Evolutionary conservation across 1,140 invertebrate species (phyloP).

Genomic region (Drosophila seguyi): DNA sequence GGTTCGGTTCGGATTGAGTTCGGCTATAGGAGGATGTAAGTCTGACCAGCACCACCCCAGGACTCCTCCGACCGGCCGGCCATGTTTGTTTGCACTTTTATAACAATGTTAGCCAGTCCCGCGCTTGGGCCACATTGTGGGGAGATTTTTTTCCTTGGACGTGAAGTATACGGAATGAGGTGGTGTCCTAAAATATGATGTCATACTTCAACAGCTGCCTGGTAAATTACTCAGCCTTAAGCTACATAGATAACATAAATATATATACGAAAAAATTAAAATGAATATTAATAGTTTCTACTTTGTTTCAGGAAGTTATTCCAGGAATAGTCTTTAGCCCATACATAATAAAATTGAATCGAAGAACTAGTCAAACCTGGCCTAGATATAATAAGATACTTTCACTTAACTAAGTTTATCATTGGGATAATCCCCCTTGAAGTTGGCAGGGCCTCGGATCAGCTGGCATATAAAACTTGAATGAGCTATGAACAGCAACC

Average conservation of each 20-base stretch:
- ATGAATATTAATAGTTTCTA: background rate
- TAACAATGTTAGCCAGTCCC: constrained; percentile 69
- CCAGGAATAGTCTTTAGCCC: background rate
- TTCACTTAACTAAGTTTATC: background rate
- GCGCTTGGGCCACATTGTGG: constrained; percentile 25
- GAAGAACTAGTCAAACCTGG: background rate
- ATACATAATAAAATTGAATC: background rate
- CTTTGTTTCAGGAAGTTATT: no score
- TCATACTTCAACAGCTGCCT: constrained; percentile 48
- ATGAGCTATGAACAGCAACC: constrained; percentile 22
- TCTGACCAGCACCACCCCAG: constrained; percentile 6
- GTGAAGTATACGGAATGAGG: background rate
- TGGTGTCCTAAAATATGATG: constrained; percentile 66
- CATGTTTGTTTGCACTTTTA: constrained; percentile 79
- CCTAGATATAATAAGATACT: background rate
- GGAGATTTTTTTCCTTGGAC: background rate
- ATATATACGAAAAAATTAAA: background rate
- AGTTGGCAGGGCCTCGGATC: constrained; percentile 2
- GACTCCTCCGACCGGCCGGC: constrained; percentile 21
- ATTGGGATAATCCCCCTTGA: constrained; percentile 19
- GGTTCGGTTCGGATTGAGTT: constrained; percentile 11
- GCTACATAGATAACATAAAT: background rate
- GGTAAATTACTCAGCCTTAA: background rate
- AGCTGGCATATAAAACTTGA: constrained; percentile 3
- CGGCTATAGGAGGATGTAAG: constrained; percentile 8